These are phyloP conservation scores for Dolichotis patagonum DNA, from an alignment of 2,113 vertebrate genomes.

Conservation along the genomic window DNA sequence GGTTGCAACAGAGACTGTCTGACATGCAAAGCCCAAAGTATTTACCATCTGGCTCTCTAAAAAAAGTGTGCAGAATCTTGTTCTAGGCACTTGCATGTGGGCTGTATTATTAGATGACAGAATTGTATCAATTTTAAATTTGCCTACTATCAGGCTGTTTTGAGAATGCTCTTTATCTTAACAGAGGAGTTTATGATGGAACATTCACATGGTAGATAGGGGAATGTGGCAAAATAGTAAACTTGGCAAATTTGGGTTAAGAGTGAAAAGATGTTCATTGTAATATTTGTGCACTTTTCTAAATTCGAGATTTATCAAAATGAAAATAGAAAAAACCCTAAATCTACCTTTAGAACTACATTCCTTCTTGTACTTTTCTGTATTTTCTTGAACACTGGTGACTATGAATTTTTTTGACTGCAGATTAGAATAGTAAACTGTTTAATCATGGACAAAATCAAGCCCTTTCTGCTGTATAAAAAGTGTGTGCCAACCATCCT, in stretches of 20 bases:
- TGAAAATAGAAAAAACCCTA: not conserved
- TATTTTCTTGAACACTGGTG: not conserved
- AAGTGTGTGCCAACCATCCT: not conserved
- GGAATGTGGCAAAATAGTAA: not conserved
- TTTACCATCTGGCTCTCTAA: not conserved
- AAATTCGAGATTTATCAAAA: conserved; percentile 36
- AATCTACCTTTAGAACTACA: not conserved
- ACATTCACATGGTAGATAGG: not conserved
- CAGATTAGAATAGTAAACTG: not conserved
- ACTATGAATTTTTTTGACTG: not conserved
- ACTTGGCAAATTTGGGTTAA: not conserved
- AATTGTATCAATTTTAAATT: not conserved
- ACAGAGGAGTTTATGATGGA: not conserved
- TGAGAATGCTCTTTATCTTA: not conserved
- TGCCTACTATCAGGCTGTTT: not conserved
- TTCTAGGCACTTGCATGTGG: not conserved
- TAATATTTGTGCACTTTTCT: conserved; percentile 3
- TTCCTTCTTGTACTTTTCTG: not conserved
- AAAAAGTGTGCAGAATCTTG: not conserved
- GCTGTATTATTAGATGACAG: not conserved
- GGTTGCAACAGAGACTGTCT: not conserved
- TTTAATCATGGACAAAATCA: not conserved
- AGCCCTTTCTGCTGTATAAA: not conserved
- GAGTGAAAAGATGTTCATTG: not conserved
- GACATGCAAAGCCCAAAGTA: not conserved